Base-by-base conservation (phyloP, 2,888 invertebrate genomes). In the Eumacrocentrus americanus region DNA sequence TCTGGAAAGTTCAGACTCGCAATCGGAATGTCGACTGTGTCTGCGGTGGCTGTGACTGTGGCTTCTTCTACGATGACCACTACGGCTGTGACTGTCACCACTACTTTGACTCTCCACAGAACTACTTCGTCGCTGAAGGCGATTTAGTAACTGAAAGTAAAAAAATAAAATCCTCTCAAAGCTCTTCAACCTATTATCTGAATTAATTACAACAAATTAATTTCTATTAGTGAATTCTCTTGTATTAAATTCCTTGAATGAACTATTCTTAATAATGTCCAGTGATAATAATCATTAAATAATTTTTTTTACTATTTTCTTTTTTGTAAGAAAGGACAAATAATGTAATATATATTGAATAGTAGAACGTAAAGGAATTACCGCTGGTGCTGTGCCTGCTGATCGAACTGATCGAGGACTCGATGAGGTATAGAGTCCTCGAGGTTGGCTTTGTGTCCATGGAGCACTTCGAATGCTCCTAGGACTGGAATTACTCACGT, bases 81-180 rank as follows among this genome's bases (percentile, higher is more conserved):
- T 73, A 23, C 80, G 78, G 66, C 78, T 89, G 70, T 84, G 83
- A 70, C 84, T 84, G 78, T 94, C 94, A 68, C 91, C 92, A 23
- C 93, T 93, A 80, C 93, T 94, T 81, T 93, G 94, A 73, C 94
- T 94, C 81, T 94, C 94, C 23, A 94, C 90, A 1, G 91, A 91
- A 69, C 92, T 92, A 58, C 92, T 92, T 72, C 90, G 72, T 56
- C 80, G 72, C 64, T 81, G 79, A 63, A 82, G 79, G 67, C 81
- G 75, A 72, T 78, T 80, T 64, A 79, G 67, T 63, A 79, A 73
- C 79, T 79, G 63, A 9, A 50, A 20, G 23, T 12, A 42, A 1
- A 16, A 34, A 12, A 5, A 11, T 9, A 46, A 34, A 42, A n/a
- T n/a, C n/a, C n/a, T n/a, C n/a, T n/a, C n/a, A n/a, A n/a, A n/a